Conservation (phyloP, 2,888 invertebrate genomes). For the Aelia acuminata region DNA sequence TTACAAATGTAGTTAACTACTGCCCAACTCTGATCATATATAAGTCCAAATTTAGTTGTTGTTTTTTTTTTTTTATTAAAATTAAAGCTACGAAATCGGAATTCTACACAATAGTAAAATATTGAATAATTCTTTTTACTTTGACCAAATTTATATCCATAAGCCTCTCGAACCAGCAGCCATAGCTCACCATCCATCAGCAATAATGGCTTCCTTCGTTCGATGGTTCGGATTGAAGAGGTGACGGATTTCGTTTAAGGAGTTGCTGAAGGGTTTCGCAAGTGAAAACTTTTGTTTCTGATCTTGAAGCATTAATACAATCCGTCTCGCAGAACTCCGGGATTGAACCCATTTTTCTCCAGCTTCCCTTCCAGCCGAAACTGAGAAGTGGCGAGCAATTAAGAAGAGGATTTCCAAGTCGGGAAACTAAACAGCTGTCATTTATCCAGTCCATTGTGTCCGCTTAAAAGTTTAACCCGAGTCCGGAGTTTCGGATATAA, state of each 20-base stretch:
- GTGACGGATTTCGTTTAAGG: constrained; percentile 27
- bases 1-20: too few species aligned
- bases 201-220: background rate
- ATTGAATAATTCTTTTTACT: background rate
- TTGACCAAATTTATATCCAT: background rate
- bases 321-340: background rate
- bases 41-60: too few species aligned
- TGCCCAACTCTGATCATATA: too few species aligned
- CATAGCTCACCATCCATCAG: background rate
- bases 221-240: background rate
- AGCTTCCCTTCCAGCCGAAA: background rate
- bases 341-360: constrained; percentile 25
- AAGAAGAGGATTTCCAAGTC: background rate
- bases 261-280: background rate
- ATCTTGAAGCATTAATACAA: constrained; percentile 20
- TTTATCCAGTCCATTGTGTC: constrained; percentile 30
- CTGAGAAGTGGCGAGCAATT: constrained; percentile 24
- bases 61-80: too few species aligned
- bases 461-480: constrained; percentile 1
- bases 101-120: background rate
- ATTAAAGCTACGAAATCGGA: background rate
- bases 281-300: constrained; percentile 48
- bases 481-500: background rate
- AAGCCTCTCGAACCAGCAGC: background rate
- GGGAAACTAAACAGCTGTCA: constrained; percentile 27